These are phyloP conservation scores for Pelosia muscerda DNA, from an alignment of 2,888 invertebrate species.

Conservation along the genomic window DNA sequence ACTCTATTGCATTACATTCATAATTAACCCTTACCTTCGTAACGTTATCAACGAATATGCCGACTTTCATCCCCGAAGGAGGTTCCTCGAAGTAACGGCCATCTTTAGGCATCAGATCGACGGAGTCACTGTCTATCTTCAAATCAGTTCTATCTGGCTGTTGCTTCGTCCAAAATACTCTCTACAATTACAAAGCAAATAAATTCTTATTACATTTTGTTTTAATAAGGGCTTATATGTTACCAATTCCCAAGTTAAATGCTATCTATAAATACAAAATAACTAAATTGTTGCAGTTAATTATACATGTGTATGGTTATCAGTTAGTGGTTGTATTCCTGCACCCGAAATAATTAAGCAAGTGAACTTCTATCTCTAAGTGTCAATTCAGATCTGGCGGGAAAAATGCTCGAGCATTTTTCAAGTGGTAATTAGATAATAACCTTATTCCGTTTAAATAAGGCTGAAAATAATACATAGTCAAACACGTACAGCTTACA, in stretches of 20 bases:
- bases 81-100: slow-evolving; percentile 57
- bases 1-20: background rate
- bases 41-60: slow-evolving; percentile 72
- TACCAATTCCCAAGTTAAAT: background rate
- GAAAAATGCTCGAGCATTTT: too few relatives aligned
- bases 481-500: too few relatives aligned
- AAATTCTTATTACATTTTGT: background rate
- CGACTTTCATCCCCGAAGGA: slow-evolving; percentile 58
- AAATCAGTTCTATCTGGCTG: slow-evolving; percentile 44
- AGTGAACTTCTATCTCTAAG: too few relatives aligned
- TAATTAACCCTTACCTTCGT: slow-evolving; percentile 62
- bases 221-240: background rate
- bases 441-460: too few relatives aligned
- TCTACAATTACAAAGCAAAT: slow-evolving; percentile 53
- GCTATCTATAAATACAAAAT: background rate
- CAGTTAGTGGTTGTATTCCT: too few relatives aligned
- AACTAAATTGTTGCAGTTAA: background rate
- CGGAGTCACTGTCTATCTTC: slow-evolving; percentile 46
- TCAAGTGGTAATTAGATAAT: too few relatives aligned
- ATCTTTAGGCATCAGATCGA: slow-evolving; percentile 39
- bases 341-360: too few relatives aligned
- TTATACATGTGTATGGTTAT: background rate
- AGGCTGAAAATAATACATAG: too few relatives aligned
- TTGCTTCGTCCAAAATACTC: slow-evolving; percentile 55
- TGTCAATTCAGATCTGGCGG: too few relatives aligned